phyloP scores from a whole-genome alignment of 2,113 vertebrate species.

The Pangasianodon gigas region DNA sequence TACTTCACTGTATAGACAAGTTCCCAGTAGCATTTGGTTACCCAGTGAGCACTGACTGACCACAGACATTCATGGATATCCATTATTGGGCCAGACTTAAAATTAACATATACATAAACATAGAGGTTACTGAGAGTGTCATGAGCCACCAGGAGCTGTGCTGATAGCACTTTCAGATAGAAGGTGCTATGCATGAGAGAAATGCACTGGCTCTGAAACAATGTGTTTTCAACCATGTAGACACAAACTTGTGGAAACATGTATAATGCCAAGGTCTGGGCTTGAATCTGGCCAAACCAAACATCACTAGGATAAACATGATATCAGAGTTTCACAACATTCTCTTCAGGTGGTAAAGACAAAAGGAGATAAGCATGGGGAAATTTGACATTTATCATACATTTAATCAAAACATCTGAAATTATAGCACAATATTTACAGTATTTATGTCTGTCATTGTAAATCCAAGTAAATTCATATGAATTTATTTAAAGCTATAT shows the following conservation, averaged over 20 bases:
- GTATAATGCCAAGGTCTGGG: neutral
- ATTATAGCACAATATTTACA: neutral
- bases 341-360: neutral
- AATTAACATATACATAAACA: neutral
- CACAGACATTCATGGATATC: neutral
- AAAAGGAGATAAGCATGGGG: neutral
- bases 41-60: neutral
- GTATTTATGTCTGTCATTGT: neutral
- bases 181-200: neutral
- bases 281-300: neutral
- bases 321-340: neutral
- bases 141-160: neutral
- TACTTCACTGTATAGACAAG: neutral
- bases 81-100: neutral
- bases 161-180: neutral
- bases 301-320: neutral
- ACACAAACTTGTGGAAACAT: neutral
- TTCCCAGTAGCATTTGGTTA: neutral
- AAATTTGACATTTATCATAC: neutral
- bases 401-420: constrained; percentile 6
- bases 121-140: neutral
- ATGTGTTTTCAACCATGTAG: neutral
- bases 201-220: neutral
- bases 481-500: neutral
- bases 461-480: neutral